A percentile compares a stretch with the other conserved stretches of the same genome.
Evolutionary conservation across 2,888 invertebrate genomes (phyloP).

Genomic region (Smittia aterrima): DNA sequence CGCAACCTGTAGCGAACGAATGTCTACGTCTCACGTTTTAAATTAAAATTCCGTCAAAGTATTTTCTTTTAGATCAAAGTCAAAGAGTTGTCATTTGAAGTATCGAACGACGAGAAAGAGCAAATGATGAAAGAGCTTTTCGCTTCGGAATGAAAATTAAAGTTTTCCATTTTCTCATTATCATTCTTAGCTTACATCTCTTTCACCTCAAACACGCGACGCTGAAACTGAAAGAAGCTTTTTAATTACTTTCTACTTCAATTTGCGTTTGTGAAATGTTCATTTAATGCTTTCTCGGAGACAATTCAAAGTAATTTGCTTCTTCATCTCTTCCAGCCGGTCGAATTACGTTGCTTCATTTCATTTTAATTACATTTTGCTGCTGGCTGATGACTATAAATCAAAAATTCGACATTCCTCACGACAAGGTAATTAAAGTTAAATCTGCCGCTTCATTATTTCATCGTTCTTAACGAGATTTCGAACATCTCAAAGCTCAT

Average conservation of each 20-base stretch:
- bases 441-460: too few species aligned
- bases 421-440: too few species aligned
- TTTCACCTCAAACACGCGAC: constrained; percentile 9
- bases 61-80: constrained; percentile 24
- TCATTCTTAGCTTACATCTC: background rate
- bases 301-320: background rate
- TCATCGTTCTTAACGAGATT: too few species aligned
- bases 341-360: background rate
- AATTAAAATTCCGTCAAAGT: constrained; percentile 10
- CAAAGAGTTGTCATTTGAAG: background rate
- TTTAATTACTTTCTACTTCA: constrained; percentile 32
- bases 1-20: too few species aligned
- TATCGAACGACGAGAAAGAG: background rate
- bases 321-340: background rate
- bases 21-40: constrained; percentile 15
- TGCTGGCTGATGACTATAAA: too few species aligned
- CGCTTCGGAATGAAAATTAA: background rate
- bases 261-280: background rate
- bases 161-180: constrained; percentile 24
- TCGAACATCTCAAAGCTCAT: too few species aligned
- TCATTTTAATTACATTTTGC: too few species aligned
- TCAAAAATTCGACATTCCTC: too few species aligned
- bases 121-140: background rate
- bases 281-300: background rate
- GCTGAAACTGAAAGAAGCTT: background rate